Conservation (phyloP, 2,888 invertebrate species). For the Nysson spinosus region DNA sequence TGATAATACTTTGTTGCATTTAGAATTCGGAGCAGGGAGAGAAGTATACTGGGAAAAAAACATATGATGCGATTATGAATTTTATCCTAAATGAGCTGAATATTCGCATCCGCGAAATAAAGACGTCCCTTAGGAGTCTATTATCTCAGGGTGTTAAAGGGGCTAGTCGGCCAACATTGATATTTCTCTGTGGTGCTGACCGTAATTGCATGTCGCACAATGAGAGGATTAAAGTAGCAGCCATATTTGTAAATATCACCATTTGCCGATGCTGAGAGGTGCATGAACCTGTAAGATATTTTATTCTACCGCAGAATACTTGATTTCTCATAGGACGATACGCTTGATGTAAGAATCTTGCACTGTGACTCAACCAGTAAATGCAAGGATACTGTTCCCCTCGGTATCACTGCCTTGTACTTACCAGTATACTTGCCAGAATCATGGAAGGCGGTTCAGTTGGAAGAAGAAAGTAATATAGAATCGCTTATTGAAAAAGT, state of each 20-base stretch:
- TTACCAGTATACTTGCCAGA: constrained; percentile 55
- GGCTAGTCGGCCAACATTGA: constrained; percentile 56
- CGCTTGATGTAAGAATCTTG: constrained; percentile 60
- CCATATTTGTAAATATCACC: constrained; percentile 84
- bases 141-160: constrained; percentile 52
- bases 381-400: constrained; percentile 52
- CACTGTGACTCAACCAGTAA: constrained; percentile 48
- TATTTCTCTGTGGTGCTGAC: constrained; percentile 64
- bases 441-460: constrained; percentile 71
- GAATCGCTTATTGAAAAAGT: constrained; percentile 81
- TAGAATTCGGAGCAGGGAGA: constrained; percentile 63
- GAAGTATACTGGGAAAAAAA: constrained; percentile 60
- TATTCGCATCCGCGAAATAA: constrained; percentile 62
- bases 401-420: constrained; percentile 59
- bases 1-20: background rate
- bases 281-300: too few relatives aligned
- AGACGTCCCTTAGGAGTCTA: constrained; percentile 54
- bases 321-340: constrained; percentile 59
- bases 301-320: constrained; percentile 4
- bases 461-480: constrained; percentile 70
- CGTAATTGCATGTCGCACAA: constrained; percentile 62
- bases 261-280: too few relatives aligned
- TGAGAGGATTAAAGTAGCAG: constrained; percentile 81
- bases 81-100: constrained; percentile 65
- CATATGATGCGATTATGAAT: constrained; percentile 55